Evolutionary conservation across 1,140 invertebrate species (phyloP).

Genomic region (Ditylenchus dipsaci): DNA sequence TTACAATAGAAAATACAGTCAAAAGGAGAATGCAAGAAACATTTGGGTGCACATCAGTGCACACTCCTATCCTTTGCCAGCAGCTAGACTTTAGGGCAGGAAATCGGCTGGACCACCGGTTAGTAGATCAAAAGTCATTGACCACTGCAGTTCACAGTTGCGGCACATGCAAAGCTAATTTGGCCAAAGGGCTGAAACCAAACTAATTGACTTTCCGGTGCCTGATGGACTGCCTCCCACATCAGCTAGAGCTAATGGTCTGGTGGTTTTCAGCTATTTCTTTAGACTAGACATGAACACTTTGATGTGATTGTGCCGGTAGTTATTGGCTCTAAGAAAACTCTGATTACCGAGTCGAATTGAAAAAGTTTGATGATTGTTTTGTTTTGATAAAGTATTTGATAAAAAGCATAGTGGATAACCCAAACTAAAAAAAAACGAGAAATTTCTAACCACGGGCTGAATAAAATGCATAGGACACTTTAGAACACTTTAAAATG

Average conservation of each 20-base stretch:
- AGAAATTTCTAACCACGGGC: too few relatives aligned
- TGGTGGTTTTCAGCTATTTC: slow-evolving; percentile 40
- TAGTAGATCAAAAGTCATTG: slow-evolving; percentile 29
- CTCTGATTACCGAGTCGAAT: slow-evolving; percentile 6
- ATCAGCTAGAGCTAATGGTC: slow-evolving; percentile 39
- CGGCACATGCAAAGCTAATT: slow-evolving; percentile 41
- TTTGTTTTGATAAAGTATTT: not conserved
- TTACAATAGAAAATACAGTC: slow-evolving; percentile 40
- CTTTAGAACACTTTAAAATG: too few relatives aligned
- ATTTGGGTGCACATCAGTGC: slow-evolving; percentile 30
- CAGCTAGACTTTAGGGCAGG: slow-evolving; percentile 39
- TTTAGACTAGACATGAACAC: slow-evolving; percentile 45
- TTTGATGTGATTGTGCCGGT: slow-evolving; percentile 48
- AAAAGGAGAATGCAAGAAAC: slow-evolving; percentile 34
- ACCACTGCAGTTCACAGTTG: slow-evolving; percentile 43
- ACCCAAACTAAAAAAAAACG: not conserved
- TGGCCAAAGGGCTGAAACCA: slow-evolving; percentile 34
- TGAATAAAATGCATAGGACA: too few relatives aligned
- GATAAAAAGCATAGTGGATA: not conserved
- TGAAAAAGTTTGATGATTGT: not conserved
- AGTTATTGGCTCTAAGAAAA: slow-evolving; percentile 40
- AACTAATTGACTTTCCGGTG: slow-evolving; percentile 31
- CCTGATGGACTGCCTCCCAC: slow-evolving; percentile 40
- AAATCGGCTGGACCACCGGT: slow-evolving; percentile 7
- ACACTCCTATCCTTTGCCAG: slow-evolving; percentile 39